Evolutionary conservation across 2,797 vertebrate genomes (phyloP), one percentile per base, ranked within the genome.

Genomic region (Vespertilio murinus): DNA sequence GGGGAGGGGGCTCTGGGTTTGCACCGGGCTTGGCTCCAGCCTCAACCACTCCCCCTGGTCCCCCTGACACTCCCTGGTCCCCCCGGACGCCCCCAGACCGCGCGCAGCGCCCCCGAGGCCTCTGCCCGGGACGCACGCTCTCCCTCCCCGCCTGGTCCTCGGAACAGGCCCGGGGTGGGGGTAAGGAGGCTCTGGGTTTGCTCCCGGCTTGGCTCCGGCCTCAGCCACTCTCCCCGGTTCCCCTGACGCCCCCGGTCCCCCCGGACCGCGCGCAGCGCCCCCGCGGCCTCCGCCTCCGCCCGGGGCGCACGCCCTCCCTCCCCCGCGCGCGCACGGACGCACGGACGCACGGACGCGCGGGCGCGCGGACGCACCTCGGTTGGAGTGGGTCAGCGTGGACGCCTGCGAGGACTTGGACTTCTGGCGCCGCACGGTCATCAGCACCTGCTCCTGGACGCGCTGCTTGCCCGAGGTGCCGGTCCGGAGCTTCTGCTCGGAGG

Each of bases 341-440:
- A 8, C 18, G 52, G 52, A 8, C 52, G 49, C 49, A 20, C 49
- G 54, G 40, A 42, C 10, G 5, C 56, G 4, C 23, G 74, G 3
- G 47, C 28, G 71, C 28, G 38, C 16, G 6, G 0, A 38, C 40
- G 97, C 98, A 98, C 98, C 98, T 98, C 98, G 96, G 96, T 98
- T 98, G 69, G 98, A 98, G 85, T 98, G 97, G 54, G 97, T 97
- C 79, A 98, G 71, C 0, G 97, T 98, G 0, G 98, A 98, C 0
- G 98, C 97, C 92, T 98, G 97, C 0, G 98, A 98, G 0, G 97
- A 96, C 95, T 97, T 98, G 35, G 98, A 97, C 96, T 98, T 98
- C 96, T 98, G 98, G 91, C 98, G 61, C 95, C 97, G 98, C 89
- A 98, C 98, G 0, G 98, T 98, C 98, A 98, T 98, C 98, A 98